phyloP scores from a whole-genome alignment of 2,888 invertebrate species.

The Drosophila austrosaltans region DNA sequence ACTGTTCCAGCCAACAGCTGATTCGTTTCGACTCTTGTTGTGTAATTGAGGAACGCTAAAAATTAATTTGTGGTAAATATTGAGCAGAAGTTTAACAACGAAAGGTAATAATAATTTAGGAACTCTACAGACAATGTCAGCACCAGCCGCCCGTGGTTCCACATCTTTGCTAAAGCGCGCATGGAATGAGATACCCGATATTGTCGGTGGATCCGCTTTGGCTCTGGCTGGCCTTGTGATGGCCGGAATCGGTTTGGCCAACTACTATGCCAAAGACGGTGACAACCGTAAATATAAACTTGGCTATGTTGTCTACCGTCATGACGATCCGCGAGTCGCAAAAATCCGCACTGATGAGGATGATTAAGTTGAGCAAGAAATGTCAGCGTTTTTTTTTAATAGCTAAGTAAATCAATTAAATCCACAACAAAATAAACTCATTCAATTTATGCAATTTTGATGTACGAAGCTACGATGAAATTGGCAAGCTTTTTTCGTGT shows the following conservation, averaged over 20 bases:
- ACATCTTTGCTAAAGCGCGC: conserved; percentile 79
- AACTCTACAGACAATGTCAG: conserved; percentile 68
- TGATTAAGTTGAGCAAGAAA: conserved; percentile 38
- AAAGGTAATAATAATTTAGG: neutral
- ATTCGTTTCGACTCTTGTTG: conserved; percentile 50
- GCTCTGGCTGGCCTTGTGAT: conserved; percentile 86
- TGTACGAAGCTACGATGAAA: conserved; percentile 52
- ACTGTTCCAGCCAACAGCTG: conserved; percentile 29
- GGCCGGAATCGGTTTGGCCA: conserved; percentile 84
- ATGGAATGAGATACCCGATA: conserved; percentile 90
- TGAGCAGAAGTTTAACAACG: neutral
- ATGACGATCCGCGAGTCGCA: conserved; percentile 87
- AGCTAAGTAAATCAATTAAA: conserved; percentile 59
- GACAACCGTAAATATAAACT: conserved; percentile 88
- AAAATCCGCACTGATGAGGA: conserved; percentile 85
- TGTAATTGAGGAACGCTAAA: conserved; percentile 58
- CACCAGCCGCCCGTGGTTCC: conserved; percentile 75
- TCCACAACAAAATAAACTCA: conserved; percentile 16
- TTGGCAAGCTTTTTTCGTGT: conserved; percentile 49
- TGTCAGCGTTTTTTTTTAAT: conserved; percentile 42
- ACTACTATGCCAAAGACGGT: conserved; percentile 86
- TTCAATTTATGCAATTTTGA: conserved; percentile 14
- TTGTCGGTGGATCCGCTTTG: conserved; percentile 86
- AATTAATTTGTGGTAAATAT: conserved; percentile 58
- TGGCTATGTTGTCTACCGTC: conserved; percentile 87